These are phyloP conservation scores for Scotopteryx bipunctaria DNA, from an alignment of 2,888 invertebrate genomes.

Conservation along the genomic window DNA sequence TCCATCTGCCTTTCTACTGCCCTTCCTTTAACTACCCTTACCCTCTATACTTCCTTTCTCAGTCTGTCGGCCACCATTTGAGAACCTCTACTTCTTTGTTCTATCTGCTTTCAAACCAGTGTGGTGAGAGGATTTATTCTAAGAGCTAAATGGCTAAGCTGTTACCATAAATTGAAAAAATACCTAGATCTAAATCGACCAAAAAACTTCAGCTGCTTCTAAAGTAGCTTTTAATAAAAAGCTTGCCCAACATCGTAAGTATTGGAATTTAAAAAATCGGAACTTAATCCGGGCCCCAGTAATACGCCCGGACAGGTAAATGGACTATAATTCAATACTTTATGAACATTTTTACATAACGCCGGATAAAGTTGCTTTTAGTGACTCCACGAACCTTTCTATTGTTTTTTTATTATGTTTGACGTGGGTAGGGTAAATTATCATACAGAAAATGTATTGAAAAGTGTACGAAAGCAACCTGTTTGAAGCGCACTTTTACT, in stretches of 20 bases:
- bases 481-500: too few relatives aligned
- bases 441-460: neutral
- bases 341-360: constrained; percentile 35
- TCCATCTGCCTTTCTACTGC: too few relatives aligned
- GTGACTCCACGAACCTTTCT: constrained; percentile 24
- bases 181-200: too few relatives aligned
- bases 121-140: too few relatives aligned
- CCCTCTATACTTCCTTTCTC: too few relatives aligned
- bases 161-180: too few relatives aligned
- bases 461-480: neutral
- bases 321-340: constrained; percentile 38
- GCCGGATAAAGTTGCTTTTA: constrained; percentile 25
- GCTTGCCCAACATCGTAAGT: neutral
- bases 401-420: constrained; percentile 35
- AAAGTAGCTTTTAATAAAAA: constrained; percentile 1
- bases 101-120: too few relatives aligned
- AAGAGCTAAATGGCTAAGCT: too few relatives aligned
- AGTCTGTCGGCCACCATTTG: too few relatives aligned
- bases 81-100: too few relatives aligned
- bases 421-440: constrained; percentile 14
- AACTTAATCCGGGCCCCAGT: constrained; percentile 13
- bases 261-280: constrained; percentile 12
- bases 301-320: constrained; percentile 32
- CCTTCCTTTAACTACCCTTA: too few relatives aligned
- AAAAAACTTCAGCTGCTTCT: too few relatives aligned